Evolutionary conservation across 2,113 vertebrate genomes (phyloP), one percentile per base, ranked within the genome.

Genomic region (Thryonomys swinderianus): DNA sequence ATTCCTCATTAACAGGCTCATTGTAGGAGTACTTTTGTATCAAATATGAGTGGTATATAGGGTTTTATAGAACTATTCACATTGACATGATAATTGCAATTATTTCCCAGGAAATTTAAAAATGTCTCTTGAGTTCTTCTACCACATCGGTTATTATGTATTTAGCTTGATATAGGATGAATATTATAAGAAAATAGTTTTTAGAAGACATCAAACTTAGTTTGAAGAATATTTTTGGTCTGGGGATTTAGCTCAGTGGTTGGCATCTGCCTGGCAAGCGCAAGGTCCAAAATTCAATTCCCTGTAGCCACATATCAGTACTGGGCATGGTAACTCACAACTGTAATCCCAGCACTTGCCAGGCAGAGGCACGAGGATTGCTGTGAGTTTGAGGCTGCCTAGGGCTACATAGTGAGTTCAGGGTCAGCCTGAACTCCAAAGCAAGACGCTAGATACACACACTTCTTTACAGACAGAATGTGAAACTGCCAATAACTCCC

Each of bases 51-150:
- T 69, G 76, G 14, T 42, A 59, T 82, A 12, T 48, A 40, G 27
- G 27, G 21, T 83, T 89, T 83, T 85, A 78, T 76, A 85, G 53
- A 88, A 91, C 64, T 53, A 91, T 25, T 71, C 34, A 91, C 10
- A 90, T 90, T 71, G 59, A 21, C 3, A 21, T 78, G 69, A 85
- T 48, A 90, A 74, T 88, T 95, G 25, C 11, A 96, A 14, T 86
- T 57, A 92, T 86, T 96, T 51, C 45, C 10, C 12, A 79, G 37
- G 40, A 80, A 7, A 64, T 71, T 79, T 83, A 34, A 95, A 53
- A 21, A 83, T 10, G 0, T 73, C 37, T 88, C 23, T 57, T n/a
- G 48, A 34, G 13, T 17, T 18, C 23, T 67, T 78, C 23, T 14
- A 7, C 3, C 3, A 12, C 34, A 6, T 48, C 18, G 27, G 30